Percentiles rank a stretch among this genome's conserved stretches.
These are phyloP conservation scores for Agrochola macilenta DNA, from an alignment of 2,888 invertebrate genomes.

Conservation along the genomic window DNA sequence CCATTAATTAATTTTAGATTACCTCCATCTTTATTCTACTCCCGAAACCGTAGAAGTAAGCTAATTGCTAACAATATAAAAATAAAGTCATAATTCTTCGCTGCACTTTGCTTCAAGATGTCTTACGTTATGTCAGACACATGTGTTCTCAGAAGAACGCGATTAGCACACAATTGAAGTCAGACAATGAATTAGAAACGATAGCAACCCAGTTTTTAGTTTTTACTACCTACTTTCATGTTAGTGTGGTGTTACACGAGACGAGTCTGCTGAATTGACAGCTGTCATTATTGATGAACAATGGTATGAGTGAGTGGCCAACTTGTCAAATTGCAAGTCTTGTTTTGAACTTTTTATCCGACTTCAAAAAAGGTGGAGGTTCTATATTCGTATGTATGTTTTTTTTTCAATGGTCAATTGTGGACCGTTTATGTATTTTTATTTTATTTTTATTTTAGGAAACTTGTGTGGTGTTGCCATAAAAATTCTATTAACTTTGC, in stretches of 20 bases:
- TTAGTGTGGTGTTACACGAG: slow-evolving; percentile 28
- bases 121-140: slow-evolving; percentile 61
- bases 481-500: too few species aligned
- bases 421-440: too few species aligned
- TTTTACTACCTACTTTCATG: slow-evolving; percentile 64
- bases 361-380: too few species aligned
- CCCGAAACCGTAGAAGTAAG: slow-evolving; percentile 26
- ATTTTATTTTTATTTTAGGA: too few species aligned
- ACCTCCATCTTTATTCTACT: slow-evolving; percentile 11
- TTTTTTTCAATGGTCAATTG: too few species aligned
- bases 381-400: too few species aligned
- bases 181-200: slow-evolving; percentile 69
- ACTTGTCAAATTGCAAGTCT: slow-evolving; percentile 10
- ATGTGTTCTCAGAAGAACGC: slow-evolving; percentile 56
- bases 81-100: slow-evolving; percentile 36
- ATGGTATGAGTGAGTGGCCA: not conserved
- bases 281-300: slow-evolving; percentile 36
- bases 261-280: slow-evolving; percentile 28
- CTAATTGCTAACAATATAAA: slow-evolving; percentile 17
- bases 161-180: slow-evolving; percentile 62
- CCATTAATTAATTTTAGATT: slow-evolving; percentile 13
- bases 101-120: slow-evolving; percentile 30
- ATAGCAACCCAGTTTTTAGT: slow-evolving; percentile 64
- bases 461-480: too few species aligned
- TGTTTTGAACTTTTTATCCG: not conserved